Evolutionary conservation across 1,140 invertebrate genomes (phyloP).

Genomic region (Acromyrmex echinatior): DNA sequence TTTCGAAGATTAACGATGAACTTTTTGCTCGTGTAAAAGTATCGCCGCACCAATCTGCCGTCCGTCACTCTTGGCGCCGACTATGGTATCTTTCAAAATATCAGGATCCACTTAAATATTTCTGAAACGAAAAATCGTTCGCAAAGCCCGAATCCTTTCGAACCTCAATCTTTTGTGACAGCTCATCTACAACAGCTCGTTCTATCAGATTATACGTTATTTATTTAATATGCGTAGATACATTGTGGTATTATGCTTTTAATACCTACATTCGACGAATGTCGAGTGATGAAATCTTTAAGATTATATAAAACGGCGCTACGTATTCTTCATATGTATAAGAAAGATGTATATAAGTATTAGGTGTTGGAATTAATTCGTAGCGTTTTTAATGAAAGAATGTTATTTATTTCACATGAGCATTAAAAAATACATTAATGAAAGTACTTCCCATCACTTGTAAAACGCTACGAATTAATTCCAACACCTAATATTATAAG

Average conservation of each 20-base stretch:
- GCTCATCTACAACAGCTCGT: conserved; percentile 72
- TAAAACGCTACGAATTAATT: too few relatives aligned
- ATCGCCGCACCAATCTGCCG: conserved; percentile 59
- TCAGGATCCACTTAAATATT: conserved; percentile 83
- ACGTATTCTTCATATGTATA: not conserved
- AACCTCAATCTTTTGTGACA: conserved; percentile 78
- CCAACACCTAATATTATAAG: too few relatives aligned
- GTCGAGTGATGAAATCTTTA: conserved; percentile 32
- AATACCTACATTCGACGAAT: conserved; percentile 53
- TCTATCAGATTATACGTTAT: conserved; percentile 78
- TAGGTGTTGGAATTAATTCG: too few relatives aligned
- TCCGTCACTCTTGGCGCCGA: not conserved
- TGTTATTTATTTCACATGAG: too few relatives aligned
- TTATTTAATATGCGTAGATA: conserved; percentile 75
- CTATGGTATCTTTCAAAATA: conserved; percentile 81
- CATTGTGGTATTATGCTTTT: conserved; percentile 60
- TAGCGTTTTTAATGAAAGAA: too few relatives aligned
- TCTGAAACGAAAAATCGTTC: conserved; percentile 76
- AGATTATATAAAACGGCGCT: conserved; percentile 41
- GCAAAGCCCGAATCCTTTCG: conserved; percentile 71
- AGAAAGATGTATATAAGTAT: not conserved
- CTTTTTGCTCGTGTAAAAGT: conserved; percentile 56
- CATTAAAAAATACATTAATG: too few relatives aligned
- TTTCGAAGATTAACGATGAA: conserved; percentile 69
- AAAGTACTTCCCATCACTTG: too few relatives aligned